A percentile compares a stretch with the other conserved stretches of the same genome.
These are phyloP conservation scores for Scophthalmus maximus DNA, from an alignment of 2,113 vertebrate species.

Conservation along the genomic window DNA sequence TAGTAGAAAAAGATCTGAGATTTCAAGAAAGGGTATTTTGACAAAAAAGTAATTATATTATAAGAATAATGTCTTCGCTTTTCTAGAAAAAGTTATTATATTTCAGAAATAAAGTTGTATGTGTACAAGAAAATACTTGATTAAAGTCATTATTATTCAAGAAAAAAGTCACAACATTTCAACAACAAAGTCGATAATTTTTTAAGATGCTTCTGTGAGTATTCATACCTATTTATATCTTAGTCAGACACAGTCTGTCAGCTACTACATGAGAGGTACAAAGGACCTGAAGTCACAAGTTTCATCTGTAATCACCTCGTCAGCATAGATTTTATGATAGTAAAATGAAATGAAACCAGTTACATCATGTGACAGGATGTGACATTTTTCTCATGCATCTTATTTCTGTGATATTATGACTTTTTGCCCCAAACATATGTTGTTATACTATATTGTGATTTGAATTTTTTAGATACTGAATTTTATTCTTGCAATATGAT, in stretches of 20 bases:
- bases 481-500: background rate
- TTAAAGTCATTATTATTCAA: too few species aligned
- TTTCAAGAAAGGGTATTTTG: conserved; percentile 11
- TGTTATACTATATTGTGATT: background rate
- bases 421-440: background rate
- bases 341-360: background rate
- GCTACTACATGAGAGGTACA: background rate
- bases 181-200: too few species aligned
- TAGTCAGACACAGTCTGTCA: background rate
- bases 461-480: background rate
- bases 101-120: background rate
- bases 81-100: background rate
- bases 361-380: background rate
- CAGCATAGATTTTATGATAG: background rate
- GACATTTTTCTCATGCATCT: background rate
- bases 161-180: too few species aligned
- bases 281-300: background rate
- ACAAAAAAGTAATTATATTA: conserved; percentile 1
- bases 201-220: too few species aligned
- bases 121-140: background rate
- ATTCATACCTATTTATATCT: too few species aligned
- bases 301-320: background rate
- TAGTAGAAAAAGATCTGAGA: conserved; percentile 1
- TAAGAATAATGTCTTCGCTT: background rate
- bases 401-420: background rate